Percentiles rank a stretch among this genome's conserved stretches.
Evolutionary conservation across 2,888 invertebrate species (phyloP).

Genomic region (Zygogramma bicolorata): DNA sequence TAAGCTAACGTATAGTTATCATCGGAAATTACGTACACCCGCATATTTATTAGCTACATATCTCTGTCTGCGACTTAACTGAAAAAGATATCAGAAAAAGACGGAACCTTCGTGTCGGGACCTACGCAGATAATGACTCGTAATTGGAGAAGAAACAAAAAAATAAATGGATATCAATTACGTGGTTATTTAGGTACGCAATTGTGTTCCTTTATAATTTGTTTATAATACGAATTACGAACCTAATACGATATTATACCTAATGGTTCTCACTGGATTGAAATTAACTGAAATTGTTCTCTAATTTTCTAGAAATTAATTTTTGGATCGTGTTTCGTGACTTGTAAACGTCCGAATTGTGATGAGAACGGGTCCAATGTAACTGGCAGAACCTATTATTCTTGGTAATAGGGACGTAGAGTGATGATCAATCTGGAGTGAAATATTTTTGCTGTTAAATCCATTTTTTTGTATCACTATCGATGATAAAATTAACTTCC

Average conservation of each 20-base stretch:
- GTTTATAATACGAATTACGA: constrained; percentile 53
- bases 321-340: constrained; percentile 28
- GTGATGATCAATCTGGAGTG: too few relatives aligned
- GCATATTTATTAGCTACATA: constrained; percentile 26
- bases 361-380: neutral
- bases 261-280: constrained; percentile 44
- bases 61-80: neutral
- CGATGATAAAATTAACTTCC: too few relatives aligned
- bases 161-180: constrained; percentile 61
- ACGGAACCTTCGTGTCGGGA: constrained; percentile 29
- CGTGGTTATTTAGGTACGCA: constrained; percentile 59
- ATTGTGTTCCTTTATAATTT: constrained; percentile 56
- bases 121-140: constrained; percentile 42
- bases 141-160: constrained; percentile 50
- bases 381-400: neutral
- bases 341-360: constrained; percentile 4
- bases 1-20: constrained; percentile 25
- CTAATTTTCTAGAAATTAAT: constrained; percentile 37
- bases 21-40: constrained; percentile 29
- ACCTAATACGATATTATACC: constrained; percentile 46
- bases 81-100: constrained; percentile 33
- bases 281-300: constrained; percentile 43
- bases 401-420: too few relatives aligned
- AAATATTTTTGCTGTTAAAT: too few relatives aligned
- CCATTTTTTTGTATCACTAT: too few relatives aligned